Base-by-base conservation (phyloP, 2,888 invertebrate species). In the Tinea trinotella region DNA sequence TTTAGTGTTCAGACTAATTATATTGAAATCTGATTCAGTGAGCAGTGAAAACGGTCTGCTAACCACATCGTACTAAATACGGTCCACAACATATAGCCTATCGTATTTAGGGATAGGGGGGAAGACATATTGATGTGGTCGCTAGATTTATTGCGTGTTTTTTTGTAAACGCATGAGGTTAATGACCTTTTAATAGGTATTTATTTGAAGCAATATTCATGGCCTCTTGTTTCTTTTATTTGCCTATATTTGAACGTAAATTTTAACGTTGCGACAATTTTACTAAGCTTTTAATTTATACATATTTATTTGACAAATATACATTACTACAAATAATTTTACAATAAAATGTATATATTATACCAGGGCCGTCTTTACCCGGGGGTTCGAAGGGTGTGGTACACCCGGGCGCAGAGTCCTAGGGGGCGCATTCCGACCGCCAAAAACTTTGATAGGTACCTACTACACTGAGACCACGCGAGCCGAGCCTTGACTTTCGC, bases 111-210 rank as follows among this genome's bases (percentile, higher is more conserved):
- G 57, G 49, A 49, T 36, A 66, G 62, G 64, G 62, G 64, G 65
- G 64, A 76, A 84, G 84, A 84, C 65, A 67, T 68, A 83, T 76
- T 64, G 74, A 62, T 68, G 75, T 64, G 75, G 74, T 68, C 64
- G 57, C 58, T 61, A 71, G 73, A 84, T 84, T 82, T 84, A 84
- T 81, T 59, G 67, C 70, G 68, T 81, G 82, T 83, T 84, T 83
- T 83, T 83, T 76, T 77, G 65, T 62, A 66, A 66, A 62, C 58
- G 40, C 40, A 59, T 63, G 63, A 66, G 76, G 77, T 74, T 80
- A 82, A 81, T 76, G 74, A 70, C 71, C 71, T 76, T 74, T 66
- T 79, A 76, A 83, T 76, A 75, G 81, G 63, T 67, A 71, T 71
- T 76, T 76, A 48, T 48, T 48, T 48, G 48, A 20, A 12, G 40